A percentile compares a stretch with the other conserved stretches of the same genome.
Conservation (phyloP, 1,140 invertebrate species). For the Solen grandis region DNA sequence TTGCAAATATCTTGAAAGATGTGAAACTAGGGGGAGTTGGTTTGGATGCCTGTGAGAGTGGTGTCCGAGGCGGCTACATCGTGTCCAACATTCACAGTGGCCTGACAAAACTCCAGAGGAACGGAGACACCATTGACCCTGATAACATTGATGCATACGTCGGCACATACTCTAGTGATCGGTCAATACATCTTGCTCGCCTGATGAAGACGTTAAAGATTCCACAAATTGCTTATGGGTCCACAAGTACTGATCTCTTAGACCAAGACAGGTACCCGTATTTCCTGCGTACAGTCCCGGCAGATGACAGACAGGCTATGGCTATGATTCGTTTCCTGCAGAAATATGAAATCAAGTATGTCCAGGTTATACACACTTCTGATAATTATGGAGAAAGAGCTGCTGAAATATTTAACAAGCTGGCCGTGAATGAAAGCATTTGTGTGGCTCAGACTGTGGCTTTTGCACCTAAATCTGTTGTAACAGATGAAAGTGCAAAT, state of each 20-base stretch:
- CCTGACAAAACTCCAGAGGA: constrained; percentile 59
- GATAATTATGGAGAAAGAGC: constrained; percentile 68
- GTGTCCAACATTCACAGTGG: constrained; percentile 76
- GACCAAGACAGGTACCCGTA: constrained; percentile 89
- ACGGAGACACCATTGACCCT: constrained; percentile 61
- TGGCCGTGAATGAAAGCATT: constrained; percentile 62
- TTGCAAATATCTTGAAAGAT: constrained; percentile 68
- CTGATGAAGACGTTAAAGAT: constrained; percentile 85
- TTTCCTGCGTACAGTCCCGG: constrained; percentile 90
- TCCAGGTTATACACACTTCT: constrained; percentile 72
- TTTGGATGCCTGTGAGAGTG: constrained; percentile 75
- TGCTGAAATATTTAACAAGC: constrained; percentile 60
- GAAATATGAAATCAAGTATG: constrained; percentile 72
- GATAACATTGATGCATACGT: constrained; percentile 73
- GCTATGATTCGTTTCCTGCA: constrained; percentile 83
- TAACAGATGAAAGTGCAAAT: constrained; percentile 69
- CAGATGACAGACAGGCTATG: constrained; percentile 89
- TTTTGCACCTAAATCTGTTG: constrained; percentile 65
- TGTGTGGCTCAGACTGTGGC: constrained; percentile 74
- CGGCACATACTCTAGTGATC: constrained; percentile 71
- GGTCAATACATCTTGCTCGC: constrained; percentile 72
- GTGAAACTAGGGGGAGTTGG: constrained; percentile 74
- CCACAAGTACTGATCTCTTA: constrained; percentile 87
- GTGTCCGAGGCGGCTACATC: constrained; percentile 69
- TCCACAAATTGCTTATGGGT: constrained; percentile 90